These are phyloP conservation scores for Darevskia mixta DNA, from an alignment of 2,797 vertebrate genomes.

Conservation along the genomic window DNA sequence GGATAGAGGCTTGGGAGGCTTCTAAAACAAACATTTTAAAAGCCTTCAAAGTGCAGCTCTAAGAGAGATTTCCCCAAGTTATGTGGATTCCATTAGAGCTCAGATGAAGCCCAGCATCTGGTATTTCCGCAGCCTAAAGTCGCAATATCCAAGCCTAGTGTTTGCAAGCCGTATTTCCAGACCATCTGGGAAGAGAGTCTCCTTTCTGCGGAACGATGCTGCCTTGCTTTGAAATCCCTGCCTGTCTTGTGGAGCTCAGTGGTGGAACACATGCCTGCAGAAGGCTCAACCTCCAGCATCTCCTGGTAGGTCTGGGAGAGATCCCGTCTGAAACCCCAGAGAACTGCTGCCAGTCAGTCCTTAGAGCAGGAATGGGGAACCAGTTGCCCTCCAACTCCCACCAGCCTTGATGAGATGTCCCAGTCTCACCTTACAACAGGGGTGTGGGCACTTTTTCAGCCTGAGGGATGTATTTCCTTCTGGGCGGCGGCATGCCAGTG, in stretches of 20 bases:
- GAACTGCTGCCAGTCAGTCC: background rate
- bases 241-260: background rate
- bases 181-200: constrained; percentile 36
- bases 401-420: too few species aligned
- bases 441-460: too few species aligned
- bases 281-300: too few species aligned
- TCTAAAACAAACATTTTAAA: constrained; percentile 52
- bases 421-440: too few species aligned
- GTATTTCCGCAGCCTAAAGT: constrained; percentile 44
- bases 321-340: too few species aligned
- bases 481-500: too few species aligned
- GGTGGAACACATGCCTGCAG: too few species aligned
- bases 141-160: constrained; percentile 25
- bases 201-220: background rate
- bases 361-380: background rate
- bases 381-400: too few species aligned
- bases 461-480: too few species aligned
- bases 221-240: constrained; percentile 31
- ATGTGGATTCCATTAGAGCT: constrained; percentile 52
- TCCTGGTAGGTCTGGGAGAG: too few species aligned
- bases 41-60: constrained; percentile 43
- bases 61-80: constrained; percentile 49
- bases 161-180: constrained; percentile 43
- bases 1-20: constrained; percentile 32
- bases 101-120: constrained; percentile 50